A percentile compares a stretch with the other conserved stretches of the same genome.
Conservation (phyloP, 2,113 vertebrate species). For the Madoqua kirkii region DNA sequence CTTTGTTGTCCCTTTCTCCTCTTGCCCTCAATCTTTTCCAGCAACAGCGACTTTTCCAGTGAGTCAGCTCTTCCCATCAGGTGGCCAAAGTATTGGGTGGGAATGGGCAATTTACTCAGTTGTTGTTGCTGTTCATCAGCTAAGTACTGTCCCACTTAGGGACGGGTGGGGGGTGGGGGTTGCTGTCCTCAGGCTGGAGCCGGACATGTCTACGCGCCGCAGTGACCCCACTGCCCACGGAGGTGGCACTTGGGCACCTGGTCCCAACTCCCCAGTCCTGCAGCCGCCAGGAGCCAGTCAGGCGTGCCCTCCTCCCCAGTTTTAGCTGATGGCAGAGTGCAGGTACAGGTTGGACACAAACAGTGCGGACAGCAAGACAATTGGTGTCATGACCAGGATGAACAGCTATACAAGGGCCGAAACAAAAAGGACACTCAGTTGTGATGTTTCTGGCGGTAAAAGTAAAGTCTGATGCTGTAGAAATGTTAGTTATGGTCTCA, state of each 20-base stretch:
- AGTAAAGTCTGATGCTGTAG: background rate
- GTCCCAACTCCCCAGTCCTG: background rate
- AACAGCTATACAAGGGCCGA: background rate
- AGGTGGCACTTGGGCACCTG: background rate
- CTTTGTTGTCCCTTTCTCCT: background rate
- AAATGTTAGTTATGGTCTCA: background rate
- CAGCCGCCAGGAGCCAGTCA: background rate
- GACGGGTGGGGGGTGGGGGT: background rate
- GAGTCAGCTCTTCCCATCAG: background rate
- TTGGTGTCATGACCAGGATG: background rate
- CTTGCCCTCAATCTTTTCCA: background rate
- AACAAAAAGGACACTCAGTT: background rate
- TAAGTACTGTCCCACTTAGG: background rate
- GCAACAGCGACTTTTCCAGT: background rate
- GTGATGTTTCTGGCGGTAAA: background rate
- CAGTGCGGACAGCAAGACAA: background rate
- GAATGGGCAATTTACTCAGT: background rate
- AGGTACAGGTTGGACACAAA: background rate
- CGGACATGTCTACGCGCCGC: rapidly evolving
- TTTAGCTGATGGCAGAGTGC: background rate
- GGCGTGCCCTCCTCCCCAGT: background rate
- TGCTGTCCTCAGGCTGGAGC: background rate
- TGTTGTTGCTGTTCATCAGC: background rate
- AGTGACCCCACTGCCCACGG: rapidly evolving
- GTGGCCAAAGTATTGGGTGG: background rate